Base-by-base conservation (phyloP, 2,797 vertebrate genomes). In the Argya squamiceps region DNA sequence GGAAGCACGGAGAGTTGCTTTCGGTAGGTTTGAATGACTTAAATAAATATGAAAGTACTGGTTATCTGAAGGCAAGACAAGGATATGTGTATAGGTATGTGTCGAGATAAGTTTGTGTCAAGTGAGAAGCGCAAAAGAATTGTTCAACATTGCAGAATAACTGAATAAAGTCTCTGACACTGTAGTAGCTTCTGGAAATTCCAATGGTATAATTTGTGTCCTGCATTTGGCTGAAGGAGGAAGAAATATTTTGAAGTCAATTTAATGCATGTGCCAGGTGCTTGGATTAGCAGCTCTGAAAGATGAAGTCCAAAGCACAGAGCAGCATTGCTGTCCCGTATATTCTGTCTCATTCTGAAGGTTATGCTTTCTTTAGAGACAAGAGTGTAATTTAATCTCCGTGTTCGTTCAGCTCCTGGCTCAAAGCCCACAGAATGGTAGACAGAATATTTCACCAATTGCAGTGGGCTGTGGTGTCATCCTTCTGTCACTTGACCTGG, bases 91-190 rank as follows among this genome's bases (percentile, higher is more conserved):
- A 93, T 96, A 97, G 95, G 95, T 97, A 88, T 79, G 50, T 96
- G 93, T 95, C 96, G 4, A 81, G 89, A 93, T 92, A 80, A 88
- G 84, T 93, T 91, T 97, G 23, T 94, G 92, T 96, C 96, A 97
- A 94, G 68, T 83, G 81, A 96, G 92, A 87, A 94, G 79, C 11
- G 22, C 88, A 91, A 36, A 95, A 90, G 55, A 97, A 97, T 97
- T 97, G 96, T 92, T 95, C 96, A 97, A n/a, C 95, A 96, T 70
- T 94, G 93, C 96, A 96, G 95, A 96, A 94, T 96, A 97, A 96
- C 96, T 93, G 89, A 96, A 91, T 97, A 93, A 94, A 92, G 56
- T 88, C 91, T 84, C 70, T 27, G 12, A 86, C 92, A 86, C 82
- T 69, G n/a, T 23, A 93, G 76, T 85, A 95, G 85, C 87, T 96